Percentiles rank a stretch among this genome's conserved stretches.
Evolutionary conservation across 92 coral and sea anemone genomes (phyloP).

Genomic region (Parazoanthus atlanticus): DNA sequence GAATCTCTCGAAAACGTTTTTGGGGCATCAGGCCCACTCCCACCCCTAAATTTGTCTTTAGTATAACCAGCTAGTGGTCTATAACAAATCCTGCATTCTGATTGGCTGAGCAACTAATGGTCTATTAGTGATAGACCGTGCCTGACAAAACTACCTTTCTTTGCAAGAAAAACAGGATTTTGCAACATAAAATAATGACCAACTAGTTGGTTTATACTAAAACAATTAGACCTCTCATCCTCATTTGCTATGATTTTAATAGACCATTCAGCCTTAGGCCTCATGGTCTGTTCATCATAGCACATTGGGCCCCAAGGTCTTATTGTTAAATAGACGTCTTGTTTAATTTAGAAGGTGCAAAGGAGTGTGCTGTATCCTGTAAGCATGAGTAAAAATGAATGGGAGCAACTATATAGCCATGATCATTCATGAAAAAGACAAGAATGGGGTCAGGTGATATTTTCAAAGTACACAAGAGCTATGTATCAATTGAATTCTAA

Average conservation of each 20-base stretch:
- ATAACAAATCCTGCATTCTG: slow-evolving; percentile 43
- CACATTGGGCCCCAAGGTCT: too few species aligned
- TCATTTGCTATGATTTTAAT: slow-evolving; percentile 14
- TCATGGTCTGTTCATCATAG: too few species aligned
- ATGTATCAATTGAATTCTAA: too few species aligned
- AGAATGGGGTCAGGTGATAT: too few species aligned
- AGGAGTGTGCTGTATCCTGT: too few species aligned
- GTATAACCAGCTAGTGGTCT: slow-evolving; percentile 42
- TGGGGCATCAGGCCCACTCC: slow-evolving; percentile 9
- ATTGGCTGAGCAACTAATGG: slow-evolving; percentile 48
- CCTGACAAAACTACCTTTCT: slow-evolving; percentile 45
- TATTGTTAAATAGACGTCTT: too few species aligned
- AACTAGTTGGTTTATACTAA: slow-evolving; percentile 45
- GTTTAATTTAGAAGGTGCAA: too few species aligned
- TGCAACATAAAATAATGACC: slow-evolving; percentile 46
- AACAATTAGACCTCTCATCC: slow-evolving; percentile 35
- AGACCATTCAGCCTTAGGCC: too few species aligned
- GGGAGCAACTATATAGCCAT: too few species aligned
- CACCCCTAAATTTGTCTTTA: slow-evolving; percentile 4
- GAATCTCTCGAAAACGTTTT: background rate
- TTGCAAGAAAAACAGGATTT: slow-evolving; percentile 26
- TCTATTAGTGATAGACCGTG: slow-evolving; percentile 48
- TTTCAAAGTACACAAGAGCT: too few species aligned
- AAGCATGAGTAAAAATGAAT: too few species aligned
- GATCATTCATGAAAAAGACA: too few species aligned